These are phyloP conservation scores for Antheraea assamensis DNA, from an alignment of 2,888 invertebrate genomes.

Conservation along the genomic window DNA sequence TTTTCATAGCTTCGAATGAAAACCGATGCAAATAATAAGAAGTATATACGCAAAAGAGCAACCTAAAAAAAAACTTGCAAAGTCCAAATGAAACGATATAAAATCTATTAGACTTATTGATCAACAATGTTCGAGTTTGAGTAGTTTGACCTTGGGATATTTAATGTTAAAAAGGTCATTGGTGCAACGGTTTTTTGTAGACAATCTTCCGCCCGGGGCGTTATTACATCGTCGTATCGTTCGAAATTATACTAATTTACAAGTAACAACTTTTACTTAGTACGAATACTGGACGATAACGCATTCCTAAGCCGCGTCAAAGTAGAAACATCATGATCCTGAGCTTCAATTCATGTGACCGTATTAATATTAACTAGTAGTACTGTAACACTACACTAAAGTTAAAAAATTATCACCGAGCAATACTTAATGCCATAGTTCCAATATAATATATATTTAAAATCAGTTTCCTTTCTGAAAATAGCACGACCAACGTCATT, in stretches of 20 bases:
- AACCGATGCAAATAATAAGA: no score
- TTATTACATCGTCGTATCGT: conserved; percentile 10
- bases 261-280: background rate
- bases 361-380: no score
- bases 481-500: no score
- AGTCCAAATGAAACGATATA: background rate
- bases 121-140: conserved; percentile 23
- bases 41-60: no score
- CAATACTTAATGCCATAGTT: no score
- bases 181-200: conserved; percentile 9
- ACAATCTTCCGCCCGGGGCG: conserved; percentile 13
- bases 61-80: background rate
- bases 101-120: conserved; percentile 6
- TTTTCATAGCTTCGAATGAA: no score
- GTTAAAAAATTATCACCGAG: no score
- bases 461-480: no score
- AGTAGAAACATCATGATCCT: background rate
- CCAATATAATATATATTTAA: no score
- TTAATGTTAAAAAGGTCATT: conserved; percentile 37
- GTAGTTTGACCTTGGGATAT: conserved; percentile 39
- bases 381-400: no score
- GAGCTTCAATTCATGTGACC: background rate
- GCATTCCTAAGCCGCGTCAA: background rate
- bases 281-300: background rate
- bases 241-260: conserved; percentile 16